These are phyloP conservation scores for Xerus rutilus DNA, from an alignment of 2,797 vertebrate species.

Conservation along the genomic window DNA sequence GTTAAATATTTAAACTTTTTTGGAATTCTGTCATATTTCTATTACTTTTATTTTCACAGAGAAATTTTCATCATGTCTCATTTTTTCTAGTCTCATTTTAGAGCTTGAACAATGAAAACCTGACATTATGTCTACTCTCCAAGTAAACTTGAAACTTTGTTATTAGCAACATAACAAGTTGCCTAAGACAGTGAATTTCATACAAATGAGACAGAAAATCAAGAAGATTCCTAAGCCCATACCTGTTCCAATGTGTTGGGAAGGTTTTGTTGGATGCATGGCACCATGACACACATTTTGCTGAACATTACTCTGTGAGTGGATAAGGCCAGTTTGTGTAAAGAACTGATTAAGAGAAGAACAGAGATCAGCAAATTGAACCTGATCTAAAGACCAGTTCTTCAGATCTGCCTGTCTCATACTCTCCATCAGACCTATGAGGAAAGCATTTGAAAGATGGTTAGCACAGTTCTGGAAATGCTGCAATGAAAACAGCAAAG, in stretches of 20 bases:
- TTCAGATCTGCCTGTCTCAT: conserved; percentile 97
- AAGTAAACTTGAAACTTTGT: conserved; percentile 27
- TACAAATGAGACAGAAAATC: conserved; percentile 4
- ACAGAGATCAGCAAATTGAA: conserved; percentile 96
- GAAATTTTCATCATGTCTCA: conserved; percentile 11
- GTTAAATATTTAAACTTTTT: conserved; percentile 34
- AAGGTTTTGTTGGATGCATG: conserved; percentile 94
- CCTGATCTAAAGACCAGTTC: conserved; percentile 96
- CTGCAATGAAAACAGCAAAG: conserved; percentile 7
- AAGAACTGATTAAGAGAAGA: conserved; percentile 97
- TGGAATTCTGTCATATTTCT: conserved; percentile 46
- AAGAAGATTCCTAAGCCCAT: conserved; percentile 23
- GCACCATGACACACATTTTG: conserved; percentile 92
- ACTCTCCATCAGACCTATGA: conserved; percentile 94
- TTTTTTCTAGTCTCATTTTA: conserved; percentile 37
- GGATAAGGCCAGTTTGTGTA: conserved; percentile 95
- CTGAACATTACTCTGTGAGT: conserved; percentile 93
- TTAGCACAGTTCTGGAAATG: conserved; percentile 58
- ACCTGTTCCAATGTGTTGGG: conserved; percentile 95
- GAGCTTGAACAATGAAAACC: not conserved
- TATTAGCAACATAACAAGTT: conserved; percentile 29
- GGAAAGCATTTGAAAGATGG: conserved; percentile 65
- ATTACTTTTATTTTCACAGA: conserved; percentile 48
- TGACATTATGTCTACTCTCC: not conserved
- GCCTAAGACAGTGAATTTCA: conserved; percentile 14